Evolutionary conservation across 2,797 vertebrate species (phyloP).

Genomic region (Centropyge bicolor): DNA sequence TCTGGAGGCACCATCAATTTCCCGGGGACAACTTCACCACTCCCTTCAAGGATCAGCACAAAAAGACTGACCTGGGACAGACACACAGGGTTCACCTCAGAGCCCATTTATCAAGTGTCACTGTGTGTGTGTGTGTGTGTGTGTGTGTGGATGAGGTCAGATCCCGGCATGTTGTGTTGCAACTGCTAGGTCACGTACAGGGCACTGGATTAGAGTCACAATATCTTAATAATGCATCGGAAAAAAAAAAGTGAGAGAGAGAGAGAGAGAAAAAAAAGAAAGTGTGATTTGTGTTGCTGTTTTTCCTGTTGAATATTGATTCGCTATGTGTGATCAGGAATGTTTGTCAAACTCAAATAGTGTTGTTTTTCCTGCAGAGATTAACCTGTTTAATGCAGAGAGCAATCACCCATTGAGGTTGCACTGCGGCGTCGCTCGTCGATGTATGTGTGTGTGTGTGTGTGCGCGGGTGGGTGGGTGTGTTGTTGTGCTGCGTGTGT

Average conservation of each 20-base stretch:
- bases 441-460: slow-evolving; percentile 33
- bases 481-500: slow-evolving; percentile 23
- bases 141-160: slow-evolving; percentile 78
- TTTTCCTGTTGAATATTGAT: slow-evolving; percentile 68
- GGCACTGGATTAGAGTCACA: slow-evolving; percentile 63
- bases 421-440: slow-evolving; percentile 23
- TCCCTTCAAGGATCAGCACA: slow-evolving; percentile 84
- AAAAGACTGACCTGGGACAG: slow-evolving; percentile 83
- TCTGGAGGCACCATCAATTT: slow-evolving; percentile 82
- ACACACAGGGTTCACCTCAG: slow-evolving; percentile 80
- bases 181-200: slow-evolving; percentile 74
- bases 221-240: slow-evolving; percentile 54
- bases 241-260: neutral
- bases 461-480: slow-evolving; percentile 3
- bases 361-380: slow-evolving; percentile 74
- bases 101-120: slow-evolving; percentile 83
- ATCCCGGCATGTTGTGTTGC: slow-evolving; percentile 72
- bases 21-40: slow-evolving; percentile 79
- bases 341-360: slow-evolving; percentile 81
- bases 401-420: slow-evolving; percentile 72
- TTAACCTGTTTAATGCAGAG: slow-evolving; percentile 79
- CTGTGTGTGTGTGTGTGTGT: slow-evolving; percentile 60
- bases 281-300: slow-evolving; percentile 47
- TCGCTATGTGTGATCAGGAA: slow-evolving; percentile 71
- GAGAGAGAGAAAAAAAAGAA: neutral